Conservation (phyloP, 2,888 invertebrate genomes). For the Neria commutata region DNA sequence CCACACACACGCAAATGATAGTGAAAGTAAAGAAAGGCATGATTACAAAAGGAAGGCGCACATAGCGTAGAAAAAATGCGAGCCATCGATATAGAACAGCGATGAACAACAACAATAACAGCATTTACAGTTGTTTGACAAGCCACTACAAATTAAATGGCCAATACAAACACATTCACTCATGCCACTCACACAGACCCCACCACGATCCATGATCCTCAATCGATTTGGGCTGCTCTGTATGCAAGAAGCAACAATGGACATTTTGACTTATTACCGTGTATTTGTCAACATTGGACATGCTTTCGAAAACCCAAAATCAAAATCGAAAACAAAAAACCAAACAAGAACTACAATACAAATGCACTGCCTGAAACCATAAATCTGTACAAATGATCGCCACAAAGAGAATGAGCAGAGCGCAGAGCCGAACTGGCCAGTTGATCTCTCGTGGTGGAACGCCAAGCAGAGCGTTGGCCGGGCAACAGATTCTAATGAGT, state of each 20-base stretch:
- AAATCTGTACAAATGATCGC: constrained; percentile 24
- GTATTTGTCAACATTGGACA: constrained; percentile 61
- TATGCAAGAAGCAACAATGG: constrained; percentile 28
- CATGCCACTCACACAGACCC: neutral
- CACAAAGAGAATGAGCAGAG: neutral
- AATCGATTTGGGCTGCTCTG: too few relatives aligned
- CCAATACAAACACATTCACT: constrained; percentile 1
- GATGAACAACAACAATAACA: constrained; percentile 10
- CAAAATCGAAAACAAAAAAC: constrained; percentile 36
- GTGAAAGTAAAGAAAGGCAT: constrained; percentile 40
- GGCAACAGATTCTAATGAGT: constrained; percentile 25
- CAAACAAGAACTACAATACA: constrained; percentile 26
- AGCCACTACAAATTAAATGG: constrained; percentile 26
- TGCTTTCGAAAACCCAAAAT: constrained; percentile 35
- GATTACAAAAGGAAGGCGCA: neutral
- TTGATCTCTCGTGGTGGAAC: neutral
- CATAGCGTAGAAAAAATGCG: neutral
- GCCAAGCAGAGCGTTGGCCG: neutral
- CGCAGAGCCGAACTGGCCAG: neutral
- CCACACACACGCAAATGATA: constrained; percentile 24
- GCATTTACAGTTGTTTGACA: constrained; percentile 41
- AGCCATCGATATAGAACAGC: too few relatives aligned
- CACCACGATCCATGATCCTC: constrained; percentile 2
- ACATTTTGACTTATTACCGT: constrained; percentile 53
- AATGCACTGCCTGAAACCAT: constrained; percentile 20